Percentiles rank a stretch among this genome's conserved stretches.
Conservation (phyloP, 2,113 vertebrate species). For the Ellobius talpinus region DNA sequence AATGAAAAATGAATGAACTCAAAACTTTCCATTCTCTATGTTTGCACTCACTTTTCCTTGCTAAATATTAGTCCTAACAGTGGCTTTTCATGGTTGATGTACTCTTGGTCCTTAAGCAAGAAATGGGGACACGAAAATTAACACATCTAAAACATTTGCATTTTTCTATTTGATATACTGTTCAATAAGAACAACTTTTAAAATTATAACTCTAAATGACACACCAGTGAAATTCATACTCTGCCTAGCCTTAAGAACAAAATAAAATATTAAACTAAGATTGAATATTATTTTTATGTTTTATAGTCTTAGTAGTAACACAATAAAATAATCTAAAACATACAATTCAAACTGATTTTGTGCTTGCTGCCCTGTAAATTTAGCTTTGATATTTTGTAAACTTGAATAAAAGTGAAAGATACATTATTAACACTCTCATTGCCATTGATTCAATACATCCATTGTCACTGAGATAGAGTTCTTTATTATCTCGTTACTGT, state of each 20-base stretch:
- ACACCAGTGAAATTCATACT: neutral
- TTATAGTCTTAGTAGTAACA: neutral
- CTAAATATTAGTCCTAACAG: neutral
- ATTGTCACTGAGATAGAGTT: neutral
- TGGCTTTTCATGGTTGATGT: neutral
- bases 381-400: fast-evolving
- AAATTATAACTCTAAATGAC: neutral
- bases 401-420: neutral
- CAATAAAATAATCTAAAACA: neutral
- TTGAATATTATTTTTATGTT: neutral
- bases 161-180: neutral
- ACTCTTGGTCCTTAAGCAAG: neutral
- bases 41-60: neutral
- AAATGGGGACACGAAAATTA: neutral
- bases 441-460: neutral
- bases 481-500: neutral
- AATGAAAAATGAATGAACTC: neutral
- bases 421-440: neutral
- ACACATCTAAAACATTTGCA: neutral
- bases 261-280: neutral
- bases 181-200: neutral
- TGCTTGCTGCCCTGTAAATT: neutral
- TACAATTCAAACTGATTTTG: neutral
- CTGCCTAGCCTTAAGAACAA: neutral
- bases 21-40: neutral